Evolutionary conservation across 2,888 invertebrate species (phyloP).

Genomic region (Thymelicus sylvestris): DNA sequence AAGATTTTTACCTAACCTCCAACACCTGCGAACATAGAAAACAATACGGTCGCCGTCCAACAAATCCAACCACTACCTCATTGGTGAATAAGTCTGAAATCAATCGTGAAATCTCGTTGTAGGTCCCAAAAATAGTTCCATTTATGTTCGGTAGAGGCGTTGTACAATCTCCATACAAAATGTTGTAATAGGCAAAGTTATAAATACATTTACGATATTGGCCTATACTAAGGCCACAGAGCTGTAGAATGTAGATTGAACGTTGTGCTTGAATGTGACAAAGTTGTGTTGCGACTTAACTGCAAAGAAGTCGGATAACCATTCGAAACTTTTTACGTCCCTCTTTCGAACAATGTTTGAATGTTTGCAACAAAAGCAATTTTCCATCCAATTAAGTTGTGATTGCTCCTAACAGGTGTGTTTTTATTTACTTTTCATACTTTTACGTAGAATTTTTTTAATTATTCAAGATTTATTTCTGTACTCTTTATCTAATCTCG

Average conservation of each 20-base stretch:
- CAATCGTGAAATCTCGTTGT: no score
- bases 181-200: background rate
- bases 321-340: constrained; percentile 2
- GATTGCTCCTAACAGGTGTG: constrained; percentile 4
- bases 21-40: no score
- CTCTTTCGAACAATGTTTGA: background rate
- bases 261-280: background rate
- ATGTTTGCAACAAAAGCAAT: constrained; percentile 7
- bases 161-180: background rate
- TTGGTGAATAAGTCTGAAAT: no score
- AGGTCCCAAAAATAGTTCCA: background rate
- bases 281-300: background rate
- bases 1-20: no score
- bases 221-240: background rate
- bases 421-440: constrained; percentile 6
- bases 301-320: constrained; percentile 1
- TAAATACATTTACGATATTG: background rate
- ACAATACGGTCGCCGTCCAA: no score
- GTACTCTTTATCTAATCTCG: background rate
- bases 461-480: background rate
- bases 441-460: constrained; percentile 3
- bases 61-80: no score
- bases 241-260: background rate
- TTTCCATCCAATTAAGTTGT: constrained; percentile 10
- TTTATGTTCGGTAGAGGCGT: background rate